A percentile compares a stretch with the other conserved stretches of the same genome.
phyloP scores from a whole-genome alignment of 2,797 vertebrate species.

The Amazona finschi region DNA sequence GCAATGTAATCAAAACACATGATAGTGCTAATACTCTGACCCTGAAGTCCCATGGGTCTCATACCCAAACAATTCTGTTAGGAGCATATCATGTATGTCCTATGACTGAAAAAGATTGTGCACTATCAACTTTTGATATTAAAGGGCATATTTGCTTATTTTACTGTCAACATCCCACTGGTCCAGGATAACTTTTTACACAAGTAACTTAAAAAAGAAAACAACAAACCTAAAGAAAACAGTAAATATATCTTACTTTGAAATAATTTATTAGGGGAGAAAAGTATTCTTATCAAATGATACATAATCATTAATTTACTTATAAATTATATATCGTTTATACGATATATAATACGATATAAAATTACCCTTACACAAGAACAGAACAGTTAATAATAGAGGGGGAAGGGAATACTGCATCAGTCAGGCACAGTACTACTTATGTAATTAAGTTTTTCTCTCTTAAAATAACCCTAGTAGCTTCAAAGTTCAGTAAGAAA shows the following conservation, averaged over 20 bases:
- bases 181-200: background rate
- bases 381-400: background rate
- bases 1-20: accelerated
- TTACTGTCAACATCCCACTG: background rate
- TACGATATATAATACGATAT: too few species aligned
- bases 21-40: background rate
- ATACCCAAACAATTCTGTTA: background rate
- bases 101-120: background rate
- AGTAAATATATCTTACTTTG: background rate
- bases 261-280: background rate
- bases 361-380: background rate
- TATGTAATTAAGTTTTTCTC: background rate
- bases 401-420: background rate
- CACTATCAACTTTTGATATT: background rate
- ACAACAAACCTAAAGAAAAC: background rate
- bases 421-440: background rate
- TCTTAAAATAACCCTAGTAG: background rate
- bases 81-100: background rate
- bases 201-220: background rate
- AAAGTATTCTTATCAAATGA: background rate
- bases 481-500: background rate
- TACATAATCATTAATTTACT: background rate
- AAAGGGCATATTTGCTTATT: background rate
- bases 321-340: background rate
- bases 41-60: background rate